Evolutionary conservation across 2,797 vertebrate genomes (phyloP), one percentile per base, ranked within the genome.

Genomic region (Liparis tanakae): DNA sequence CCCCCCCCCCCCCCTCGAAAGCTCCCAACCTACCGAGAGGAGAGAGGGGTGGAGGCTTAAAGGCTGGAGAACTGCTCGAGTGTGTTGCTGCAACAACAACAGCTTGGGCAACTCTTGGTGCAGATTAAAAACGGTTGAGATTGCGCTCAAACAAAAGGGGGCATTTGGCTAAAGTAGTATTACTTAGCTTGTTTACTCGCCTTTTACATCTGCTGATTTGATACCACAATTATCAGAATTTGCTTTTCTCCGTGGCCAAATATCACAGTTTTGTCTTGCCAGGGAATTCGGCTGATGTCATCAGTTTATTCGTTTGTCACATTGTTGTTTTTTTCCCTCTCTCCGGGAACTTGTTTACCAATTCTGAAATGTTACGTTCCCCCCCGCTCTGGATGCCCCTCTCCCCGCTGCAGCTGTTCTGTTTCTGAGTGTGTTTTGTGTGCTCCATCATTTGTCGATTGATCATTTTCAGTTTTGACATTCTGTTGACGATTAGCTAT

Each of bases 21-120:
- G 79, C 80, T 85, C 68, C 84, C 76, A 83, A 81, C 87, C 85
- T 86, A 81, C 83, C 70, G 81, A 85, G 83, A 84, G 79, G 84
- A 80, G 84, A 84, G 87, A 89, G 81, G 73, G 79, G 78, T 89
- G 87, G 81, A 78, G 79, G 88, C 82, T 88, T 88, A 79, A 70
- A 79, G 83, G 81, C 81, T 82, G 80, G 76, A 87, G 87, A 91
- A 88, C 82, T 76, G 88, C 78, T 85, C 54, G 58, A 83, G 79
- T 86, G 72, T 85, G 83, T 80, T 85, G 80, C 78, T 13, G 78
- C 84, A 87, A 83, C 85, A 91, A 90, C 86, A 87, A 85, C 88
- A 90, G 88, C 86, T 89, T 89, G 87, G 87, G 81, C 88, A 86
- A 82, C 83, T 85, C 79, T 73, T 63, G 69, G 72, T 76, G 79